A percentile compares a stretch with the other conserved stretches of the same genome.
phyloP scores from a whole-genome alignment of 53 echinoderm and acorn worm genomes.

The Mesocentrotus franciscanus region DNA sequence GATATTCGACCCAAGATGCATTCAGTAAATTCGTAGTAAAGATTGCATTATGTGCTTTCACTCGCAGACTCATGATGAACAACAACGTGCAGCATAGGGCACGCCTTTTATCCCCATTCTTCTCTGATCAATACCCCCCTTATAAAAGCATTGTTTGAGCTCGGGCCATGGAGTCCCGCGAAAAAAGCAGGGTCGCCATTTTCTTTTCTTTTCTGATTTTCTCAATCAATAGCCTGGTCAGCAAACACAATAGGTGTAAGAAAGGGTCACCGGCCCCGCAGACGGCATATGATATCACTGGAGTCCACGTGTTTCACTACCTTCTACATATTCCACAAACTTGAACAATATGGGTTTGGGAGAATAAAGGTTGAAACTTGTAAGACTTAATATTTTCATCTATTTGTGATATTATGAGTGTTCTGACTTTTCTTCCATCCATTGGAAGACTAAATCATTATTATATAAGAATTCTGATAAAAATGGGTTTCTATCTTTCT shows the following conservation, averaged over 20 bases:
- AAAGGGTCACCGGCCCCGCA: conserved; percentile 36
- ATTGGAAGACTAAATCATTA: too few relatives aligned
- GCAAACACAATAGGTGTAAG: background rate
- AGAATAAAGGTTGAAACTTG: too few relatives aligned
- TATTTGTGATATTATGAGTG: too few relatives aligned
- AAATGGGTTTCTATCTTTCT: background rate
- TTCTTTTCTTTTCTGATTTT: conserved; percentile 35
- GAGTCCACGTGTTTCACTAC: background rate
- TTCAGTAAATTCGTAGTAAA: background rate
- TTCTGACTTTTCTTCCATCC: too few relatives aligned
- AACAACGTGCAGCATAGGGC: background rate
- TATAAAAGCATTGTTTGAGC: conserved; percentile 37
- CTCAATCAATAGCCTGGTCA: conserved; percentile 3
- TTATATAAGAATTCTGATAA: background rate
- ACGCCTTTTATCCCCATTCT: conserved; percentile 49
- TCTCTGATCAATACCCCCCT: background rate
- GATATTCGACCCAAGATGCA: background rate
- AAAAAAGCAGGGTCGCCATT: conserved; percentile 16
- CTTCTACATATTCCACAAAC: too few relatives aligned
- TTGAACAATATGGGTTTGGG: too few relatives aligned
- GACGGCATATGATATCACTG: background rate
- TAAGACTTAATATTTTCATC: too few relatives aligned
- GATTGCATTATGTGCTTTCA: background rate
- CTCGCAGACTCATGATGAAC: background rate
- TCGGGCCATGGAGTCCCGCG: conserved; percentile 12